phyloP scores from a whole-genome alignment of 92 coral and sea anemone species.

The Epizoanthus fatuus region DNA sequence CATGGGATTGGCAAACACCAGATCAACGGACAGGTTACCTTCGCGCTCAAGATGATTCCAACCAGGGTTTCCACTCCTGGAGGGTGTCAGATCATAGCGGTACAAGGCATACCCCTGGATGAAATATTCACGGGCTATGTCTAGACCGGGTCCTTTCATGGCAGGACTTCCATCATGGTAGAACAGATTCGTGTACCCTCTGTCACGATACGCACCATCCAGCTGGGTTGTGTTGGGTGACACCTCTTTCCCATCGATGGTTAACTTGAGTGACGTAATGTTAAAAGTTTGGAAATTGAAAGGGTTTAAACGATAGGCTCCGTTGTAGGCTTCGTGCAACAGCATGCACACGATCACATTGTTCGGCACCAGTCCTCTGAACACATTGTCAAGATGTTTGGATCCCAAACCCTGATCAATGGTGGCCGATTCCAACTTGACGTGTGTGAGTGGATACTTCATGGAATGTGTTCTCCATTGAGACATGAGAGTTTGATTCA shows the following conservation, averaged over 20 bases:
- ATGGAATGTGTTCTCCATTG: neutral
- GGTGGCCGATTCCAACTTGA: neutral
- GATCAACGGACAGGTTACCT: slow-evolving; percentile 42
- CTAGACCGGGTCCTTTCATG: slow-evolving; percentile 27
- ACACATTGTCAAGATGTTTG: neutral
- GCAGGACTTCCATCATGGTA: neutral
- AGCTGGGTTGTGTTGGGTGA: slow-evolving; percentile 25
- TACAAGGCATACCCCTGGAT: slow-evolving; percentile 42
- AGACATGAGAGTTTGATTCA: neutral
- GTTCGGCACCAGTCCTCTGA: slow-evolving; percentile 45
- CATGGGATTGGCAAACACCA: slow-evolving; percentile 16
- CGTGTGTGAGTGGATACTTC: neutral
- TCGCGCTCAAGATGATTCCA: slow-evolving; percentile 20
- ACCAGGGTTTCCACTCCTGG: slow-evolving; percentile 36
- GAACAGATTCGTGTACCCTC: slow-evolving; percentile 36
- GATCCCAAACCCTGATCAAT: too few relatives aligned
- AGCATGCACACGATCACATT: slow-evolving; percentile 30
- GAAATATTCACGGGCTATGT: slow-evolving; percentile 44
- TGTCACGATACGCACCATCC: slow-evolving; percentile 25
- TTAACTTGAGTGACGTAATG: neutral
- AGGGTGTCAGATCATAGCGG: slow-evolving; percentile 49
- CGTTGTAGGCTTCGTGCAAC: slow-evolving; percentile 46
- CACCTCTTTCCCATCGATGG: slow-evolving; percentile 42
- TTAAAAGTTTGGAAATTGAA: slow-evolving; percentile 24
- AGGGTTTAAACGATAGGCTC: slow-evolving; percentile 33